A percentile compares a stretch with the other conserved stretches of the same genome.
phyloP scores from a whole-genome alignment of 2,113 vertebrate genomes.

The Leiothrix lutea region DNA sequence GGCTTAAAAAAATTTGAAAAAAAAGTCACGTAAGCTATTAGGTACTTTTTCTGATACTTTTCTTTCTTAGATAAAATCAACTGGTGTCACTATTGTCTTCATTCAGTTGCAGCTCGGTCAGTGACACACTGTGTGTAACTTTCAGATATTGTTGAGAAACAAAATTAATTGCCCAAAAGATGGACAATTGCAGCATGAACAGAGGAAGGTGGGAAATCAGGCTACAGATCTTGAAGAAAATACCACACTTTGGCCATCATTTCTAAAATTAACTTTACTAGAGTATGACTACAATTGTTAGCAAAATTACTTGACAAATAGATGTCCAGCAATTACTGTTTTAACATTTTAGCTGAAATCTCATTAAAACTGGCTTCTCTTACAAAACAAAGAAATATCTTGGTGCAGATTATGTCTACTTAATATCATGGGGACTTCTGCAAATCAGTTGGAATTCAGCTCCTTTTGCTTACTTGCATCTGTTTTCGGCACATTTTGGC shows the following conservation, averaged over 20 bases:
- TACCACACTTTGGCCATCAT: neutral
- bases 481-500: neutral
- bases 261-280: neutral
- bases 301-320: neutral
- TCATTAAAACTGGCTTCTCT: neutral
- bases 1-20: neutral
- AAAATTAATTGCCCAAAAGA: neutral
- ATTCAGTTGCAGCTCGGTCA: neutral
- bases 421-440: neutral
- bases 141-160: neutral
- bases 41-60: neutral
- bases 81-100: neutral
- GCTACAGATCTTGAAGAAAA: neutral
- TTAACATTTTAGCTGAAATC: neutral
- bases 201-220: neutral
- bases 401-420: neutral
- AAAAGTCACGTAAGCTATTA: neutral
- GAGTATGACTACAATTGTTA: neutral
- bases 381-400: neutral
- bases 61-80: neutral
- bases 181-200: neutral
- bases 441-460: neutral
- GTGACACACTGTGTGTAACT: neutral
- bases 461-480: neutral
- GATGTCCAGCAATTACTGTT: neutral